Percentiles rank a stretch among this genome's conserved stretches.
Evolutionary conservation across 2,888 invertebrate genomes (phyloP).

Genomic region (Melanotus villosus): DNA sequence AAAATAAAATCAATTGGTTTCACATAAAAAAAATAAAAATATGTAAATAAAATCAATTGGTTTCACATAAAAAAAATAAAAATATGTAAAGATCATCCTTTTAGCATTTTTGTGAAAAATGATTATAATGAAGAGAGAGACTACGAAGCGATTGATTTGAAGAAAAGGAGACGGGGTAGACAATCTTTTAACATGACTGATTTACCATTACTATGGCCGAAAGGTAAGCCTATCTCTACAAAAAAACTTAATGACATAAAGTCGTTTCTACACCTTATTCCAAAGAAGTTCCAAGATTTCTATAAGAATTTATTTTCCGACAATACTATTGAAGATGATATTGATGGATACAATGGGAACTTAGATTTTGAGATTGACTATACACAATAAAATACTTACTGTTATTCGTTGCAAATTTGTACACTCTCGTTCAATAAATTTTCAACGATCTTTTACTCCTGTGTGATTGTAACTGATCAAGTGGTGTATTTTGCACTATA

Average conservation of each 20-base stretch:
- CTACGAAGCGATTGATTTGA: too few relatives aligned
- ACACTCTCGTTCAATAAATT: too few relatives aligned
- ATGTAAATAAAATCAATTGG: conserved; percentile 7
- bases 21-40: conserved; percentile 22
- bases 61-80: conserved; percentile 17
- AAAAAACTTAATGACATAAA: too few relatives aligned
- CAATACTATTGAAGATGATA: conserved; percentile 6
- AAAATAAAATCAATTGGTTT: conserved; percentile 3
- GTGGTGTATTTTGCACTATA: too few relatives aligned
- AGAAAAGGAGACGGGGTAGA: too few relatives aligned
- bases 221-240: too few relatives aligned
- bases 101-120: neutral
- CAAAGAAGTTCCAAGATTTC: neutral
- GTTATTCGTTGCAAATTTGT: neutral
- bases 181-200: too few relatives aligned
- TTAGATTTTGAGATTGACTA: neutral
- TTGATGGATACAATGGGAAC: conserved; percentile 4
- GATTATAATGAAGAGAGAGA: too few relatives aligned
- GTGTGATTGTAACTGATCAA: too few relatives aligned
- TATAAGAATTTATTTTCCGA: neutral
- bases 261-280: neutral
- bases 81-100: conserved; percentile 18
- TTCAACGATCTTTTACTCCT: too few relatives aligned
- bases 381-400: neutral
- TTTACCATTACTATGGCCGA: too few relatives aligned